Conservation (phyloP, 2,797 vertebrate species). For the Sus cebifrons region DNA sequence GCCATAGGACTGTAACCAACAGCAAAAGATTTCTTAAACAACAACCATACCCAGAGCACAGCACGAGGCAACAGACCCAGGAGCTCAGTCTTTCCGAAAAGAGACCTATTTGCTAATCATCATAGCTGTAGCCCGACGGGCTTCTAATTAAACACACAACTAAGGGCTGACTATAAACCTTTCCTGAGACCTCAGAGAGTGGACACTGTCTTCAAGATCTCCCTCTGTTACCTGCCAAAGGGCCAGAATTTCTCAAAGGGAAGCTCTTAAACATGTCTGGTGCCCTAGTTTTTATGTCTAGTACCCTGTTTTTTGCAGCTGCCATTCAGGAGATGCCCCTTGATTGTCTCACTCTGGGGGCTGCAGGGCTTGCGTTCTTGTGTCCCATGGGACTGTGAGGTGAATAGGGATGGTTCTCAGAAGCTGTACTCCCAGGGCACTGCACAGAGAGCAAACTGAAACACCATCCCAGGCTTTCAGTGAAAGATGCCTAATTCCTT, state of each 20-base stretch:
- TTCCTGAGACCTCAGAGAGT: background rate
- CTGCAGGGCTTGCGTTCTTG: background rate
- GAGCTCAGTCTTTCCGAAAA: no score
- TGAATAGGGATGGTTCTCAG: background rate
- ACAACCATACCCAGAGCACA: background rate
- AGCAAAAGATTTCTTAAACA: no score
- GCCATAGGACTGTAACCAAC: background rate
- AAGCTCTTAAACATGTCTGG: background rate
- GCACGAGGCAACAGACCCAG: background rate
- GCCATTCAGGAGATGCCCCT: background rate
- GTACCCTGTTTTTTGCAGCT: background rate
- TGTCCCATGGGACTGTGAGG: background rate
- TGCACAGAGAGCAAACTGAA: background rate
- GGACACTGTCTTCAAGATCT: background rate
- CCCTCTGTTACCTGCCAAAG: background rate
- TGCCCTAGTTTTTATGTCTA: background rate
- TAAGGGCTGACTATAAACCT: background rate
- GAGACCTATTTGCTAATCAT: background rate
- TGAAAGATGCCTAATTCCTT: no score
- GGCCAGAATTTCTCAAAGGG: background rate
- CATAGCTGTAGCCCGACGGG: background rate
- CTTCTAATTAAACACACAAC: background rate
- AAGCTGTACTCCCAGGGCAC: background rate
- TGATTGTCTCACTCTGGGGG: background rate
- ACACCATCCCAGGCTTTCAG: background rate